Evolutionary conservation across 1,140 invertebrate species (phyloP), one percentile per base, ranked within the genome.

Genomic region (Calephelis virginiensis): DNA sequence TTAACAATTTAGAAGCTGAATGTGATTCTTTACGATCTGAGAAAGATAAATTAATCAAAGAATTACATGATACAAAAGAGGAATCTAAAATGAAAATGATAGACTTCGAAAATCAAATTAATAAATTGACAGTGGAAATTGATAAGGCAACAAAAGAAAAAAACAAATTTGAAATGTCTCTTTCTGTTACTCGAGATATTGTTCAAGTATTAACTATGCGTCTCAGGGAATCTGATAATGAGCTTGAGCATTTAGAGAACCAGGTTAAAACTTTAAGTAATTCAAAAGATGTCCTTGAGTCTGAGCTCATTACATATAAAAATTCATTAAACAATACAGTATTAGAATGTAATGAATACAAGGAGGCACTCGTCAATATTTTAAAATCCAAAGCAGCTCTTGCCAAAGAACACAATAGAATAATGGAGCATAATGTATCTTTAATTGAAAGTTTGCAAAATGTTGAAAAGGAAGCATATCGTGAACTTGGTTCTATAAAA

Each of bases 391-490:
- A 91, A 80, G 87, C 87, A 12, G 86, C 83, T 40, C 73, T 91
- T 9, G 85, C 86, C 13, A 89, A 88, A 67, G 89, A 90, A 70
- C 89, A 91, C 45, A 90, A 77, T 45, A 70, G 87, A n/a, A 91
- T 91, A 43, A 91, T 91, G 87, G 86, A 90, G 64, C 89, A 91
- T 49, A 91, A 91, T 78, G 89, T 89, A 0, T 78, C 86, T 38
- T 67, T 91, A 8, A 88, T 91, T 13, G 89, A 91, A 72, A 89
- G 87, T 69, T 77, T 91, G 40, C 86, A 90, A 60, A 87, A 89
- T 78, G 87, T 91, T 1, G 89, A 91, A 65, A 88, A 82, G 56
- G 87, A 90, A 67, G 87, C 89, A 1, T 89, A 89, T 61, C 80
- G 86, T 65, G 89, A 91, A 78, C 69, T 91, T 0, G 87, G 86